phyloP scores from a whole-genome alignment of 2,888 invertebrate species.

The Cremastinae sp. region DNA sequence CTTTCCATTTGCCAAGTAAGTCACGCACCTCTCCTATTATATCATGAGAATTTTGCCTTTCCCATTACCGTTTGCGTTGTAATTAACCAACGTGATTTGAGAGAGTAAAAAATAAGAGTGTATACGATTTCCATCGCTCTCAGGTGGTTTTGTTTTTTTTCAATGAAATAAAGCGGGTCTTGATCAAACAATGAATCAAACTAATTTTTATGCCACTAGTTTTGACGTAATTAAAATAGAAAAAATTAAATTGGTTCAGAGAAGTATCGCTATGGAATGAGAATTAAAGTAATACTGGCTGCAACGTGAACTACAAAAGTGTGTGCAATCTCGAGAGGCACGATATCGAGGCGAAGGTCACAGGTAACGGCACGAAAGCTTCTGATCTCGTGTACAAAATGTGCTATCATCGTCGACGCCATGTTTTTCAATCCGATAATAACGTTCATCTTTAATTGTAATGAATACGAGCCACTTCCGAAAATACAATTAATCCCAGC shows the following conservation, averaged over 20 bases:
- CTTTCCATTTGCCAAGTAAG: constrained; percentile 14
- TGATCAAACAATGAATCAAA: neutral
- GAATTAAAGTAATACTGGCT: neutral
- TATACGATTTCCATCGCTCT: constrained; percentile 13
- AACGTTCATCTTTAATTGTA: constrained; percentile 37
- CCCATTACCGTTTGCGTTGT: constrained; percentile 14
- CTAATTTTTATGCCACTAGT: no score
- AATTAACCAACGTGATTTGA: constrained; percentile 36
- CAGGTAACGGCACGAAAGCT: constrained; percentile 23
- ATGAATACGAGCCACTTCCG: constrained; percentile 18
- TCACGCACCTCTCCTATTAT: constrained; percentile 34
- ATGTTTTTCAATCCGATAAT: constrained; percentile 20
- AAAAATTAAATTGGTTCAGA: no score
- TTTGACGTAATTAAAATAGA: no score
- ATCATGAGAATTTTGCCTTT: constrained; percentile 16
- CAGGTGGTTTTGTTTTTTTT: neutral
- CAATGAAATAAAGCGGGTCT: neutral
- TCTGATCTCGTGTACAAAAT: constrained; percentile 5
- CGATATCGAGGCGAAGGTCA: constrained; percentile 23
- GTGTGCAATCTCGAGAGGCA: neutral
- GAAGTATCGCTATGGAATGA: neutral
- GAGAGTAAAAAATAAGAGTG: constrained; percentile 11
- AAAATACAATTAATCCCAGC: constrained; percentile 36
- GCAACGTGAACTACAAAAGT: neutral
- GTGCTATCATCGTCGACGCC: constrained; percentile 12